phyloP scores from a whole-genome alignment of 2,797 vertebrate species.

The Pelochelys cantorii region DNA sequence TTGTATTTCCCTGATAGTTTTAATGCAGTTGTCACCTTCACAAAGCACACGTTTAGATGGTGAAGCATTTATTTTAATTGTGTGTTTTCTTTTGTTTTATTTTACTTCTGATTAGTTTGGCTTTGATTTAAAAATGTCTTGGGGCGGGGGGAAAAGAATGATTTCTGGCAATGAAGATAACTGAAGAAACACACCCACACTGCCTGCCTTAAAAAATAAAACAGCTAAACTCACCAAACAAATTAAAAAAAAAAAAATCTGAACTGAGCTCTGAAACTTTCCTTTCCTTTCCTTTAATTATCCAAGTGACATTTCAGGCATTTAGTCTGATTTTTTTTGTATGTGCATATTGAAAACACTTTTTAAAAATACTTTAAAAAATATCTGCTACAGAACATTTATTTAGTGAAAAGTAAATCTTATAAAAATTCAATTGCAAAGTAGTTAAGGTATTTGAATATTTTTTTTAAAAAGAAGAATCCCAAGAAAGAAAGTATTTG shows the following conservation, averaged over 20 bases:
- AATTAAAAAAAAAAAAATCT: neutral
- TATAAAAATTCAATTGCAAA: slow-evolving; percentile 85
- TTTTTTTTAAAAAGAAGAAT: slow-evolving; percentile 78
- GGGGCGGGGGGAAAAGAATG: neutral
- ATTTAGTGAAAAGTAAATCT: slow-evolving; percentile 80
- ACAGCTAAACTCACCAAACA: neutral
- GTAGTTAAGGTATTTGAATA: slow-evolving; percentile 86
- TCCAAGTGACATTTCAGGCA: slow-evolving; percentile 73
- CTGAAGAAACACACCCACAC: neutral
- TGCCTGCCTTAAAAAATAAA: neutral
- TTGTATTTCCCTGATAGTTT: neutral
- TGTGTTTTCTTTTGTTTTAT: neutral
- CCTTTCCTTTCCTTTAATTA: slow-evolving; percentile 73
- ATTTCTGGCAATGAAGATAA: slow-evolving; percentile 36
- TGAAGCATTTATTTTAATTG: slow-evolving; percentile 12
- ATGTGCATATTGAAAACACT: slow-evolving; percentile 72
- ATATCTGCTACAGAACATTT: slow-evolving; percentile 64
- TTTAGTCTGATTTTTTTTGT: slow-evolving; percentile 44
- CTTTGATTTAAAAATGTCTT: slow-evolving; percentile 36
- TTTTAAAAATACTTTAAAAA: slow-evolving; percentile 57
- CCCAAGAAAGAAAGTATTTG: slow-evolving; percentile 88
- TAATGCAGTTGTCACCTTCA: neutral
- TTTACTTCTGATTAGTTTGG: slow-evolving; percentile 19
- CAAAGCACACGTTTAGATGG: slow-evolving; percentile 20
- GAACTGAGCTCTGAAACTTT: slow-evolving; percentile 65